A percentile compares a stretch with the other conserved stretches of the same genome.
These are phyloP conservation scores for Ladona fulva DNA, from an alignment of 1,140 invertebrate genomes.

Conservation along the genomic window DNA sequence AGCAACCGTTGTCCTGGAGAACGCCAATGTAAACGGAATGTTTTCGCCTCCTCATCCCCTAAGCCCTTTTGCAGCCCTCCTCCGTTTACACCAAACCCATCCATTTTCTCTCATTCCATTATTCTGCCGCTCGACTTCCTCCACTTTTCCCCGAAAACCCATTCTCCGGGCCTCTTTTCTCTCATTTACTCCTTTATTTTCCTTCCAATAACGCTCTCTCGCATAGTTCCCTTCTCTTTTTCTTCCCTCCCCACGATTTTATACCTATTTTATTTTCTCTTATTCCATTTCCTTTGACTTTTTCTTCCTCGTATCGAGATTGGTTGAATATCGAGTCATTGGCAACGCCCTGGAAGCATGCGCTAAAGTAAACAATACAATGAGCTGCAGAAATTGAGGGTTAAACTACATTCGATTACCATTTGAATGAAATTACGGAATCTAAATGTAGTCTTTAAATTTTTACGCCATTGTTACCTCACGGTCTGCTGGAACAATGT, in stretches of 20 bases:
- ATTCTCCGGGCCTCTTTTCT: neutral
- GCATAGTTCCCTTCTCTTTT: neutral
- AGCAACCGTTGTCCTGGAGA: too few species aligned
- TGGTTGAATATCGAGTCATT: too few species aligned
- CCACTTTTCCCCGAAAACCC: neutral
- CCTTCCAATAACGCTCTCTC: neutral
- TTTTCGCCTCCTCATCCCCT: neutral
- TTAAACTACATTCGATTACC: too few species aligned
- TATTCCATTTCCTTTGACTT: neutral
- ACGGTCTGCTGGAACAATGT: too few species aligned
- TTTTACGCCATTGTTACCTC: too few species aligned
- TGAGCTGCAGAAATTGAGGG: too few species aligned
- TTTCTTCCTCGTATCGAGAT: too few species aligned
- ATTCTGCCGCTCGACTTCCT: neutral
- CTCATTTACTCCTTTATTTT: neutral
- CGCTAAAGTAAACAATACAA: too few species aligned
- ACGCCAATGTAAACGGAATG: too few species aligned
- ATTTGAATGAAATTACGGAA: too few species aligned
- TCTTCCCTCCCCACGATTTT: neutral
- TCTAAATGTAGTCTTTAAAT: too few species aligned
- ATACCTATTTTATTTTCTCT: neutral
- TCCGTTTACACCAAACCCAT: neutral
- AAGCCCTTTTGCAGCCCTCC: neutral
- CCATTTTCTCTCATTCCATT: neutral
- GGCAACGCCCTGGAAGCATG: too few species aligned